A percentile compares a stretch with the other conserved stretches of the same genome.
Evolutionary conservation across 2,797 vertebrate genomes (phyloP).

Genomic region (Danio jaintianensis): DNA sequence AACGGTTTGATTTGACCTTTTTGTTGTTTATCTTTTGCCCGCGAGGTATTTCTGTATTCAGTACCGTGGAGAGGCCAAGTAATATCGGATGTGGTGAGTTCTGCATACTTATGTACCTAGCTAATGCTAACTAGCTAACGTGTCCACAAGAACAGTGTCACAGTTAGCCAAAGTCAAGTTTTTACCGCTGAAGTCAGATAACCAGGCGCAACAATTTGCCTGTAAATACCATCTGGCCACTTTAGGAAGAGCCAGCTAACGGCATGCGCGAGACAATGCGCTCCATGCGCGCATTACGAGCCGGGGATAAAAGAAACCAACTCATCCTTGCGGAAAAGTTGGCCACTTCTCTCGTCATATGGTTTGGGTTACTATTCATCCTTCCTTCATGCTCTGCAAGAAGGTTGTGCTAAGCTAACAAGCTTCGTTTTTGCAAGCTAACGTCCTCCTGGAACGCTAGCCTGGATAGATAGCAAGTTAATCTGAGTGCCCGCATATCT

Average conservation of each 20-base stretch:
- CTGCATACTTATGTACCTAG: slow-evolving; percentile 76
- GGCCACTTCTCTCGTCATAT: slow-evolving; percentile 11
- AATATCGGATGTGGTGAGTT: slow-evolving; percentile 90
- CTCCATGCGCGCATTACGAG: slow-evolving; percentile 28
- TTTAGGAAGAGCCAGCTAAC: slow-evolving; percentile 20
- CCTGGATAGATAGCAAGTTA: slow-evolving; percentile 35
- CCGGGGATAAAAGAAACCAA: slow-evolving; percentile 28
- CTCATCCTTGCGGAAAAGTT: slow-evolving; percentile 27
- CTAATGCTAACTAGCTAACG: slow-evolving; percentile 59
- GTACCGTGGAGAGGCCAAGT: slow-evolving; percentile 82
- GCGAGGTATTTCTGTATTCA: slow-evolving; percentile 74
- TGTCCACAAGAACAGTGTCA: slow-evolving; percentile 34
- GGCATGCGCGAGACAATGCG: slow-evolving; percentile 20
- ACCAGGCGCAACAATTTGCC: slow-evolving; percentile 51
- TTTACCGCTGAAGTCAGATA: slow-evolving; percentile 66
- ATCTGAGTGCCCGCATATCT: slow-evolving; percentile 2
- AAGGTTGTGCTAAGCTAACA: slow-evolving; percentile 36
- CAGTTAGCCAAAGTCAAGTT: slow-evolving; percentile 67
- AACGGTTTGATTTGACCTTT: slow-evolving; percentile 66
- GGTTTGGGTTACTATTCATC: slow-evolving; percentile 36
- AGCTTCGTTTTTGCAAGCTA: slow-evolving; percentile 48
- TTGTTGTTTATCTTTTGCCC: slow-evolving; percentile 62
- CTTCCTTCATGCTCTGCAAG: slow-evolving; percentile 28
- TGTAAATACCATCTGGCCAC: slow-evolving; percentile 24
- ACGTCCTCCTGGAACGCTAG: slow-evolving; percentile 37